phyloP scores from a whole-genome alignment of 2,113 vertebrate genomes.

The Gallinago paraguaiae region DNA sequence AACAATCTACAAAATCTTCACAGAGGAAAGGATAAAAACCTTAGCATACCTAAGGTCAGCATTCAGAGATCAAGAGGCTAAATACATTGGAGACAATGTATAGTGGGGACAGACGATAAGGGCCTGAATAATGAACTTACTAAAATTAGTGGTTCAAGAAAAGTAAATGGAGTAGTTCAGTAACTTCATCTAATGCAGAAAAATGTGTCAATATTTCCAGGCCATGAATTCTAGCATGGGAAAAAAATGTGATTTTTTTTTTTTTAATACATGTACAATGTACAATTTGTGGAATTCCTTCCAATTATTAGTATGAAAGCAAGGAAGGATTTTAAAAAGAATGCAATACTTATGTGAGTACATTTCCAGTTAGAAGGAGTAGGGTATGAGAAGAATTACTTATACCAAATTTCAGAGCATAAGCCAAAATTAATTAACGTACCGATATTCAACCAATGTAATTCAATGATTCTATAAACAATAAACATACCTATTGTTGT shows the following conservation, averaged over 20 bases:
- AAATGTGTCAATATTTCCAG: not conserved
- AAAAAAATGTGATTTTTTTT: rapidly evolving
- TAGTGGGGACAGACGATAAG: not conserved
- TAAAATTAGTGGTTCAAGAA: not conserved
- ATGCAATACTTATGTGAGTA: not conserved
- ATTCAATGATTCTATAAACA: not conserved
- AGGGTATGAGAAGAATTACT: not conserved
- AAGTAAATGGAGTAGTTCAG: not conserved
- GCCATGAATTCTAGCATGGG: not conserved
- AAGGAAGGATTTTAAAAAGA: not conserved
- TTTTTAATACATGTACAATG: not conserved
- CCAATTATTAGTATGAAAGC: not conserved
- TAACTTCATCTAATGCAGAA: not conserved
- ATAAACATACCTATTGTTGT: slow-evolving; percentile 91
- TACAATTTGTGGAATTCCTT: not conserved
- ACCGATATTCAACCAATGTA: not conserved
- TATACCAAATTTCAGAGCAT: not conserved
- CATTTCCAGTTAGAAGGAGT: not conserved
- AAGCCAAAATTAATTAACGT: not conserved
- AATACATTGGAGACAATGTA: not conserved
- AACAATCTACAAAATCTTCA: not conserved
- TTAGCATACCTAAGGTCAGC: not conserved
- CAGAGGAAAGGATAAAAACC: not conserved
- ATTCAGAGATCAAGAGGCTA: not conserved
- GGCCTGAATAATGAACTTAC: not conserved